A percentile compares a stretch with the other conserved stretches of the same genome.
phyloP scores from a whole-genome alignment of 2,888 invertebrate genomes.

The Calameuta idolon region DNA sequence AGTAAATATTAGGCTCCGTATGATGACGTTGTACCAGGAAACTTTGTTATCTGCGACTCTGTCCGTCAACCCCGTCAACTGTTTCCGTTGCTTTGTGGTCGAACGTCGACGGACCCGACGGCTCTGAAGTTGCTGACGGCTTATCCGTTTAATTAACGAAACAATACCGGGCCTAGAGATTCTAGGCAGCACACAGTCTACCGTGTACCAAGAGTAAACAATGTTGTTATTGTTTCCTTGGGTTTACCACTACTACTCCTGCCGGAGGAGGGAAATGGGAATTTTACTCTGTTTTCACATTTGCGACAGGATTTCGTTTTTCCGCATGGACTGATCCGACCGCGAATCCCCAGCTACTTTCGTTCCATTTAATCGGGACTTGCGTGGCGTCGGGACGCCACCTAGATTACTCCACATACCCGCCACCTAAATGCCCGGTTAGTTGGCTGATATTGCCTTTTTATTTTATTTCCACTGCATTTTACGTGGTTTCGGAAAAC shows the following conservation, averaged over 20 bases:
- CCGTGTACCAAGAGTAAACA: constrained; percentile 43
- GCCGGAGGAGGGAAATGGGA: neutral
- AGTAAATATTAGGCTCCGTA: neutral
- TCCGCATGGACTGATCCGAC: neutral
- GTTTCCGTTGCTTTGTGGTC: constrained; percentile 52
- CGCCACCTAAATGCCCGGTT: neutral
- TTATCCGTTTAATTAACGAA: constrained; percentile 66
- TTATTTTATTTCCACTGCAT: neutral
- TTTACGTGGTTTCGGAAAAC: no score
- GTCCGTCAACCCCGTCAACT: constrained; percentile 42
- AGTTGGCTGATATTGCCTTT: neutral
- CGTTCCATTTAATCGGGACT: neutral
- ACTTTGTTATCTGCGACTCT: constrained; percentile 38
- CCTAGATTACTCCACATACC: neutral
- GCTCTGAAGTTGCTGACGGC: constrained; percentile 36
- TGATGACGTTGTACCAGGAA: neutral
- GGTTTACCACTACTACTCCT: neutral
- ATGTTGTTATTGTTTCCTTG: constrained; percentile 51
- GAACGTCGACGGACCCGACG: constrained; percentile 17
- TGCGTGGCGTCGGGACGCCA: neutral
- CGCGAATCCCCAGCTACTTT: neutral
- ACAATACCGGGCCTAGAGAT: constrained; percentile 53
- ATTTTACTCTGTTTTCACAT: neutral
- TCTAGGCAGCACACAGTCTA: constrained; percentile 31
- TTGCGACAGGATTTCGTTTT: neutral